Conservation (phyloP, 2,888 invertebrate genomes). For the Xanthorhoe designata region DNA sequence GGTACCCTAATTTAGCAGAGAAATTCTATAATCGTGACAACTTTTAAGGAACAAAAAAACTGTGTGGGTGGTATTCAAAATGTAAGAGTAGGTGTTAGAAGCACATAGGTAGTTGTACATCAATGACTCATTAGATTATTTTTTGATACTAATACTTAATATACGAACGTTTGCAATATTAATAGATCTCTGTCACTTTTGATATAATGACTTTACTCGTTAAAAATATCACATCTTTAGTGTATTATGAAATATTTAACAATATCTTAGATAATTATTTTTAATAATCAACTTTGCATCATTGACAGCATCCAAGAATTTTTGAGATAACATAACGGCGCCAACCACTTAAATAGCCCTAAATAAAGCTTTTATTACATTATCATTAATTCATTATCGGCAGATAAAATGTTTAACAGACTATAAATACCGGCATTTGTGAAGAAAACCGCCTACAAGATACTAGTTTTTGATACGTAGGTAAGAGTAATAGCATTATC, state of each 20-base stretch:
- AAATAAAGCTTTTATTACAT: neutral
- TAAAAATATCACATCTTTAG: no score
- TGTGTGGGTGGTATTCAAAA: neutral
- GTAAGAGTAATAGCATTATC: neutral
- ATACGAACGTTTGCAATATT: no score
- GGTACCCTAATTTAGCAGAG: constrained; percentile 6
- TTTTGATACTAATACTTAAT: no score
- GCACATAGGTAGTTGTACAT: neutral
- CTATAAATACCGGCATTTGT: neutral
- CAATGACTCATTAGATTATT: neutral
- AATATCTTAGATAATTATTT: no score
- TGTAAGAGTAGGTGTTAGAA: no score
- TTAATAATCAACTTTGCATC: no score
- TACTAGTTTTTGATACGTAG: neutral
- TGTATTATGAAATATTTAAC: no score
- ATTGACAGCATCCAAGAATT: neutral
- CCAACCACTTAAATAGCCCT: neutral
- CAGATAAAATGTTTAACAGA: neutral
- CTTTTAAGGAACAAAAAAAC: neutral
- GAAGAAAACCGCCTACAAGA: neutral
- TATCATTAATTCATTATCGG: neutral
- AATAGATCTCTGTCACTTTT: no score
- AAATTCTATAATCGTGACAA: neutral
- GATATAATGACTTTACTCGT: no score
- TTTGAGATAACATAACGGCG: neutral